Evolutionary conservation across 2,888 invertebrate genomes (phyloP).

Genomic region (Empis livida): DNA sequence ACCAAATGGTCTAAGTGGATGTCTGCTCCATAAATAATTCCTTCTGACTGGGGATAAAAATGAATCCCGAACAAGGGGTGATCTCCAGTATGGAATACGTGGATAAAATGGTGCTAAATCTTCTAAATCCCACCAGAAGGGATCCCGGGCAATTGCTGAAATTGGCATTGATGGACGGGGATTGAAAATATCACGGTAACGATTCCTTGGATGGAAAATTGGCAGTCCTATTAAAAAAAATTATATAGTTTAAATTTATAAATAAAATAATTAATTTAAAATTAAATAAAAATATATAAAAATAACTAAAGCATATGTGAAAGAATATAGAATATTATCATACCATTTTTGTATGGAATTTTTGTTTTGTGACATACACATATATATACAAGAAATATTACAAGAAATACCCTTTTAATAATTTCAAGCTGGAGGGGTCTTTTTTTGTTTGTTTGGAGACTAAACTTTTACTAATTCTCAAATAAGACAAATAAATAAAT

Average conservation of each 20-base stretch:
- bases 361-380: background rate
- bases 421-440: too few species aligned
- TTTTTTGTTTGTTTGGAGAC: too few species aligned
- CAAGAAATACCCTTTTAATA: too few species aligned
- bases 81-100: slow-evolving; percentile 51
- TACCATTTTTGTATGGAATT: background rate
- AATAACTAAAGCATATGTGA: too few species aligned
- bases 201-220: slow-evolving; percentile 51
- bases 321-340: too few species aligned
- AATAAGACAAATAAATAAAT: too few species aligned
- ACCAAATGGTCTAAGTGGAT: slow-evolving; percentile 84
- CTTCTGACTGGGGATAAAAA: slow-evolving; percentile 85
- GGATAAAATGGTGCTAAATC: slow-evolving; percentile 62
- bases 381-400: too few species aligned
- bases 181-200: slow-evolving; percentile 56
- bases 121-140: slow-evolving; percentile 81
- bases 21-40: slow-evolving; percentile 82
- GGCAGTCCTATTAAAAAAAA: slow-evolving; percentile 44
- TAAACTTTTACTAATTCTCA: too few species aligned
- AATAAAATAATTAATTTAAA: background rate
- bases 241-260: background rate
- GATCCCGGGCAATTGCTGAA: slow-evolving; percentile 71
- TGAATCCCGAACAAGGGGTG: slow-evolving; percentile 71
- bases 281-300: too few species aligned
- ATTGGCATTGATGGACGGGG: slow-evolving; percentile 66